Conservation (phyloP, 2,797 vertebrate species). For the Hydrolagus colliei region DNA sequence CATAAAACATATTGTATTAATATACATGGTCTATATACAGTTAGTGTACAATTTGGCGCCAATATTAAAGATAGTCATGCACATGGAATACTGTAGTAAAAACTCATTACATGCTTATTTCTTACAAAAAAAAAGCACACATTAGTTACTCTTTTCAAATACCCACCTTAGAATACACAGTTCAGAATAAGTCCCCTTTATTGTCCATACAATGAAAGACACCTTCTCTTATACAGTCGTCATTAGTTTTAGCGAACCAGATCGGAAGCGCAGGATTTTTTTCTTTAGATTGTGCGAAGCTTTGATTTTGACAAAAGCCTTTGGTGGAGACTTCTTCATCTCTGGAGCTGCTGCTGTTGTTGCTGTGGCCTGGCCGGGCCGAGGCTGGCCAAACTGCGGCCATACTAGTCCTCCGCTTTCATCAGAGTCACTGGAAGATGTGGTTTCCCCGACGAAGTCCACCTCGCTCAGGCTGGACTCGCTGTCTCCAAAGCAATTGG, state of each 20-base stretch:
- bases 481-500: conserved; percentile 87
- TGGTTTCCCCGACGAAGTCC: conserved; percentile 72
- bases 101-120: conserved; percentile 58
- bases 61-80: conserved; percentile 52
- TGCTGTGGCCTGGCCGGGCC: conserved; percentile 50
- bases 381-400: conserved; percentile 71
- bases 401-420: conserved; percentile 69
- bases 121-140: conserved; percentile 44
- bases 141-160: not conserved
- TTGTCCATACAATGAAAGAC: conserved; percentile 4
- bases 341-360: conserved; percentile 43
- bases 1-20: conserved; percentile 69
- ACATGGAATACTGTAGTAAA: conserved; percentile 43
- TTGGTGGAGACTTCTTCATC: conserved; percentile 60
- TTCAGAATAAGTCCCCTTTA: conserved; percentile 17
- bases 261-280: conserved; percentile 85
- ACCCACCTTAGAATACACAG: not conserved
- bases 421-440: conserved; percentile 72
- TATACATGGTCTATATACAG: conserved; percentile 52
- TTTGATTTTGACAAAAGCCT: conserved; percentile 85
- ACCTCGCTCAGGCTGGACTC: conserved; percentile 79
- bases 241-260: conserved; percentile 89
- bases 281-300: conserved; percentile 91
- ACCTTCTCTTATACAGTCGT: conserved; percentile 71
- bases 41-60: conserved; percentile 45